Evolutionary conservation across 1,140 invertebrate species (phyloP), one percentile per base, ranked within the genome.

Genomic region (Macrobrachium nipponense): DNA sequence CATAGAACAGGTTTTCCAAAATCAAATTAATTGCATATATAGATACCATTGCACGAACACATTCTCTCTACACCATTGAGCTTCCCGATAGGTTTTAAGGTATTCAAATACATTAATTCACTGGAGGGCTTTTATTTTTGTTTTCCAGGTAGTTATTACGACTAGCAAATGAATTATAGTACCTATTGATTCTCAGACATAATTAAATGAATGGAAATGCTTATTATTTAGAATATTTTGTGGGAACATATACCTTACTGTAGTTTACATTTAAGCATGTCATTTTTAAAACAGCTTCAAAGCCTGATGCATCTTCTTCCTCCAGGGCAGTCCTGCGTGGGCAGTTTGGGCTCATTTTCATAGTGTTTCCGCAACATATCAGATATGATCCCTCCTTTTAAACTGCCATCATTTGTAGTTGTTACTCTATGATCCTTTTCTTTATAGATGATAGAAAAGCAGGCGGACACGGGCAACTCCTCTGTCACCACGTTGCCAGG

Each of bases 321-420:
- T 59, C 66, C 73, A 82, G 85, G 77, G 79, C 73, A 80, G 66
- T 82, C 85, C 73, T 86, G 78, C 70, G 84, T 86, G 84, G 84
- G 84, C 85, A 87, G 85, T 80, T 80, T 75, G 85, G 79, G 85
- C 85, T 87, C 85, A 87, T 87, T 87, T 87, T 87, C 76, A 87
- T 87, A 87, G 85, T 87, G 85, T 87, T 82, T 87, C 85, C 85
- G 75, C 85, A 87, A 87, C 85, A 87, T 87, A 87, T 87, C 85
- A 87, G 85, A 87, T 87, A 87, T 81, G 78, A 81, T 87, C 85
- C 85, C 85, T 87, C 85, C 85, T 87, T 86, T 87, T 87, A 82
- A 87, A 87, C 85, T 87, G 85, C 85, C 85, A 87, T 81, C 85
- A 87, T 87, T 87, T 82, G 80, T 87, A 87, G 85, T 87, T 87